Evolutionary conservation across 2,113 vertebrate genomes (phyloP).

Genomic region (Entomyzon cyanotis): DNA sequence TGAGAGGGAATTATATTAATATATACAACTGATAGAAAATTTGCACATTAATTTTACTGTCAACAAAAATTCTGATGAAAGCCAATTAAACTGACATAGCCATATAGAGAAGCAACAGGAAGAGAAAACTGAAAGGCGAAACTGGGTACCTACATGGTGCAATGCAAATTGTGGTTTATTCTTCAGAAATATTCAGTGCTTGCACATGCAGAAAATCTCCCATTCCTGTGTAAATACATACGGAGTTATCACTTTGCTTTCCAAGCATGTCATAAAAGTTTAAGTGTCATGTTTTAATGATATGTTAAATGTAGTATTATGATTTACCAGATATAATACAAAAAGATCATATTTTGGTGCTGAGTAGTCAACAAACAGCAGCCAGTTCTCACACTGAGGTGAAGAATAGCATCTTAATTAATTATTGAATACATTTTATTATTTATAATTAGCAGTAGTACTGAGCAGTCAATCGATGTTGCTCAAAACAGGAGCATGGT

Average conservation of each 20-base stretch:
- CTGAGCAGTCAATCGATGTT: conserved; percentile 39
- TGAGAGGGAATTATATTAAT: conserved; percentile 48
- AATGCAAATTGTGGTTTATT: background rate
- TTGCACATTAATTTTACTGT: conserved; percentile 50
- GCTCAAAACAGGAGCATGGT: conserved; percentile 40
- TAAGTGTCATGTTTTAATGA: background rate
- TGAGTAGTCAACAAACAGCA: conserved; percentile 24
- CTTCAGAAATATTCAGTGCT: background rate
- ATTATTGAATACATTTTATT: conserved; percentile 55
- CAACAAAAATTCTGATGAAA: conserved; percentile 42
- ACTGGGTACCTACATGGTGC: background rate
- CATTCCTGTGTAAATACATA: background rate
- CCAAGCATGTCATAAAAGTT: background rate
- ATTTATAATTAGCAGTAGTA: conserved; percentile 55
- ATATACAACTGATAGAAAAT: conserved; percentile 39
- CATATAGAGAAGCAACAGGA: background rate
- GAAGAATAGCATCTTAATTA: conserved; percentile 42
- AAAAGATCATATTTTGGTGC: conserved; percentile 26
- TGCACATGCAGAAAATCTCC: background rate
- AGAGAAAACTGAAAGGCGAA: background rate
- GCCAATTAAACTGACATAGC: conserved; percentile 15
- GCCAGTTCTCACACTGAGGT: background rate
- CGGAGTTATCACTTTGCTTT: background rate
- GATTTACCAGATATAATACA: background rate
- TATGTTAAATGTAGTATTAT: background rate